phyloP scores from a whole-genome alignment of 92 coral and sea anemone genomes.

The Epizoanthus fatuus region DNA sequence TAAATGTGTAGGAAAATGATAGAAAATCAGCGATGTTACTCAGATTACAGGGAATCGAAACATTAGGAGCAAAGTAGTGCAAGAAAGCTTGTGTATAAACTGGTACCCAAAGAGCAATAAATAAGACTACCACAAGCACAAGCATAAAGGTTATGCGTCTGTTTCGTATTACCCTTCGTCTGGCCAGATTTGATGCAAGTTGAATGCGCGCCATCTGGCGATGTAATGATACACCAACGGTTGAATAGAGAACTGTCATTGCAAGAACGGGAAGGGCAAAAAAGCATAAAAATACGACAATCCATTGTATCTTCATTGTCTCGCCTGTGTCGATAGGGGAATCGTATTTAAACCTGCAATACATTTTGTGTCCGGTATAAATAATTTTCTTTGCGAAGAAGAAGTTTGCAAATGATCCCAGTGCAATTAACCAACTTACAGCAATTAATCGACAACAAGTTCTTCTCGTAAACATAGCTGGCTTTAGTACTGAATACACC shows the following conservation, averaged over 20 bases:
- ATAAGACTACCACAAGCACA: slow-evolving; percentile 1
- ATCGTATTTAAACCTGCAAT: not conserved
- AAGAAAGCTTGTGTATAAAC: not conserved
- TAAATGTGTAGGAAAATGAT: too few relatives aligned
- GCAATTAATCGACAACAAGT: too few relatives aligned
- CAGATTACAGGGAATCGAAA: too few relatives aligned
- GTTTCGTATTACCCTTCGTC: not conserved
- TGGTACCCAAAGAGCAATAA: not conserved
- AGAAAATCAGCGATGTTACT: too few relatives aligned
- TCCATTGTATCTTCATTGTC: not conserved
- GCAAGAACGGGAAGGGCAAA: not conserved
- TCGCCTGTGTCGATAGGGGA: not conserved
- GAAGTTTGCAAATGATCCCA: too few relatives aligned
- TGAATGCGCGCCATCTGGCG: not conserved
- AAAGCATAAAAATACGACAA: not conserved
- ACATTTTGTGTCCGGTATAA: not conserved
- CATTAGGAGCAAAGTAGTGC: too few relatives aligned
- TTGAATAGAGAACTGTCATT: not conserved
- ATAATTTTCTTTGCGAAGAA: not conserved
- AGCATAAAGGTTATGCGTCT: not conserved
- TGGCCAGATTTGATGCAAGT: not conserved
- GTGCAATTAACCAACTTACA: too few relatives aligned
- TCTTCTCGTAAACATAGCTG: too few relatives aligned
- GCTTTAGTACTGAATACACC: too few relatives aligned
- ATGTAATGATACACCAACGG: not conserved